Evolutionary conservation across 2,888 invertebrate species (phyloP), one percentile per base, ranked within the genome.

Genomic region (Eristalis intricaria): DNA sequence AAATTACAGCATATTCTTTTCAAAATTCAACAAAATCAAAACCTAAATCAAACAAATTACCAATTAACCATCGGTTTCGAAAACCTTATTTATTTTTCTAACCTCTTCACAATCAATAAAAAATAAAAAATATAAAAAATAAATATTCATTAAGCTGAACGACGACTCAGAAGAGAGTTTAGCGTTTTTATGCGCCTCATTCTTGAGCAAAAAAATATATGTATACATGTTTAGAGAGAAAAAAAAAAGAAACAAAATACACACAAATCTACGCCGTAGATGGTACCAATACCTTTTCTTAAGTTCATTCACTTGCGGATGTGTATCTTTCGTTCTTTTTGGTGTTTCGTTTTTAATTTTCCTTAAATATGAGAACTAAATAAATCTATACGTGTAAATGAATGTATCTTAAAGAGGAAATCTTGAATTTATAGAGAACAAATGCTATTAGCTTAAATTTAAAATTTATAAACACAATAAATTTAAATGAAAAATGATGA

Each of bases 1-100:
- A 50, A n/a, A 8, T 19, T 8, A 19, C 7, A 50, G 19, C 19
- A 8, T 50, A 50, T 19, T 50, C 50, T 61, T 50, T 75, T 61
- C 8, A 4, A 63, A 74, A 66, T 19, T 66, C 19, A 50, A 7
- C 19, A 50, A 38, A 64, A 73, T 58, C 13, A 77, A 65, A 43
- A 35, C 35, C 32, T 60, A 61, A 40, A 26, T 40, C 4, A 29
- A 58, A 19, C 50, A 50, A 50, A 50, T 19, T n/a, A 43, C 50
- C 19, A 50, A n/a, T 40, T 1, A 69, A 69, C 50, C 50, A 68
- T 69, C 84, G 87, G 87, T 87, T 87, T 87, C 87, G 71, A 68
- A 22, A 71, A 78, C 64, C 26, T 50, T 71, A 29, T 77, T 81
- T 81, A 66, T 76, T 85, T 79, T 77, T 85, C 77, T 77, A 85